Evolutionary conservation across 2,797 vertebrate genomes (phyloP).

Genomic region (Zenarchopterus dispar): DNA sequence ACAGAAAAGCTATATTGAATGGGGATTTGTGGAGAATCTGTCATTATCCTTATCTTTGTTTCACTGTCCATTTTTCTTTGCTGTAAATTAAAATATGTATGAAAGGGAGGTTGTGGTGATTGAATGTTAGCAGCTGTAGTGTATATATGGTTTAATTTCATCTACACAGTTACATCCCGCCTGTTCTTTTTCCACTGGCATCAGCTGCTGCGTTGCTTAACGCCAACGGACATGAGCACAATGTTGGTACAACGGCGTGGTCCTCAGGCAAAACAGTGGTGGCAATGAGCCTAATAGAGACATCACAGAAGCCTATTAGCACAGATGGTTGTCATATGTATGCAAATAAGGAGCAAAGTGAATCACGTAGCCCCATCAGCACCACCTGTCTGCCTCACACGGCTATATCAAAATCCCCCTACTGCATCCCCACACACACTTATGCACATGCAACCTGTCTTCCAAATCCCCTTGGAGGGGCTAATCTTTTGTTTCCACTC

Average conservation of each 20-base stretch:
- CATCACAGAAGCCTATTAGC: conserved; percentile 90
- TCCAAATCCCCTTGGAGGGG: conserved; percentile 80
- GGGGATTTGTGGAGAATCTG: background rate
- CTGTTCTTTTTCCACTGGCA: conserved; percentile 44
- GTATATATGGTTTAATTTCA: background rate
- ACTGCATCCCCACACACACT: conserved; percentile 36
- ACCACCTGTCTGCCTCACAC: conserved; percentile 93
- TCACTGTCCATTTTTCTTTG: background rate
- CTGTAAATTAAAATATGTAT: background rate
- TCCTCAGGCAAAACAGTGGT: conserved; percentile 63
- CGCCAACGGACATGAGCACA: conserved; percentile 49
- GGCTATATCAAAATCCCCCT: conserved; percentile 46
- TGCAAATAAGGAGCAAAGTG: conserved; percentile 97
- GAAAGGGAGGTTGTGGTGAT: background rate
- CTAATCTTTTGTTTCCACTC: conserved; percentile 81
- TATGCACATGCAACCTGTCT: conserved; percentile 69
- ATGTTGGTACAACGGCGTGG: conserved; percentile 51
- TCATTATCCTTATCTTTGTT: background rate
- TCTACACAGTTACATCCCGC: conserved; percentile 20
- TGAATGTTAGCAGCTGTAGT: too few relatives aligned
- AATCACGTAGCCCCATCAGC: conserved; percentile 89
- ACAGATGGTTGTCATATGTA: conserved; percentile 99
- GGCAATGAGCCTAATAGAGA: conserved; percentile 90
- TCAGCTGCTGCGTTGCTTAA: conserved; percentile 59
- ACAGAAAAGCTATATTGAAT: background rate